A percentile compares a stretch with the other conserved stretches of the same genome.
Conservation (phyloP, 1,140 invertebrate species). For the Pseudomyrmex dendroicus region DNA sequence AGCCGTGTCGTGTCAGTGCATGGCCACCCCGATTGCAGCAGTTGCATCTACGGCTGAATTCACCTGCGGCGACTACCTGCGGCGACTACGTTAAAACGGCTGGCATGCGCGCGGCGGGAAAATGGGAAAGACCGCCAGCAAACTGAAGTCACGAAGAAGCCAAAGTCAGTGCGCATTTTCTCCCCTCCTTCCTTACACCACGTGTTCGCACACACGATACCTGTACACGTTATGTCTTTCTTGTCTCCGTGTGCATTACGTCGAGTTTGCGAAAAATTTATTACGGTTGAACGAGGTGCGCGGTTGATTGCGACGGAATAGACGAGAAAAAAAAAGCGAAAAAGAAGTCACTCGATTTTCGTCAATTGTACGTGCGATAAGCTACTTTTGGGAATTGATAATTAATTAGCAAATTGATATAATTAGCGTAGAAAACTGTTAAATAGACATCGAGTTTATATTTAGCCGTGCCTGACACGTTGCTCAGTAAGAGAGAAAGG, state of each 20-base stretch:
- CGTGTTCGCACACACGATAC: no score
- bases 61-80: constrained; percentile 24
- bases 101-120: constrained; percentile 64
- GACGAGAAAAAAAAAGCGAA: neutral
- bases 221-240: neutral
- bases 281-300: constrained; percentile 15
- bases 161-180: constrained; percentile 78
- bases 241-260: neutral
- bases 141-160: constrained; percentile 79
- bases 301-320: neutral
- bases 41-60: constrained; percentile 42
- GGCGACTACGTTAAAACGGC: neutral
- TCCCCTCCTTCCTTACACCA: no score
- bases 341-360: neutral
- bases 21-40: constrained; percentile 9
- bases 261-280: neutral
- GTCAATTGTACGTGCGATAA: neutral
- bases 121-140: constrained; percentile 83
- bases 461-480: neutral
- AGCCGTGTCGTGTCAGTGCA: constrained; percentile 32
- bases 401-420: neutral
- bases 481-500: constrained; percentile 13
- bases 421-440: neutral
- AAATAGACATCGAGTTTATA: neutral
- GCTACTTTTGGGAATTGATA: neutral